Percentiles rank a stretch among this genome's conserved stretches.
Evolutionary conservation across 2,888 invertebrate species (phyloP).

Genomic region (Drosophila atripex): DNA sequence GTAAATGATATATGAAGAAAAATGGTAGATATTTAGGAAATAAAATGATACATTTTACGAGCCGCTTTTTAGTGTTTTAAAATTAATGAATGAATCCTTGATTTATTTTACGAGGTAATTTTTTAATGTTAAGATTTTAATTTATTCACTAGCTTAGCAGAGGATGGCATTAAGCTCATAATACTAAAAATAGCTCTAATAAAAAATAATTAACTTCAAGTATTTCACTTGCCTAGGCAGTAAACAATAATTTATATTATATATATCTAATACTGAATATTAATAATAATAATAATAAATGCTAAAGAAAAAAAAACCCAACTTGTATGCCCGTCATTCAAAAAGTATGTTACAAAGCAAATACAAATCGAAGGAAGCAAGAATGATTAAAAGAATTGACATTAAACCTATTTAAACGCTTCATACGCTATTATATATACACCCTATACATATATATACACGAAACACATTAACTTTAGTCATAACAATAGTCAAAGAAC

Average conservation of each 20-base stretch:
- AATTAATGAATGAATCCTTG: constrained; percentile 40
- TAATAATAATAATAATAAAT: constrained; percentile 41
- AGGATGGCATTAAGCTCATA: constrained; percentile 53
- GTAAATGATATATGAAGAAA: constrained; percentile 29
- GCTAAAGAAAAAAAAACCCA: constrained; percentile 35
- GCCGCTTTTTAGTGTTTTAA: constrained; percentile 67
- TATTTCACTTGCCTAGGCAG: constrained; percentile 67
- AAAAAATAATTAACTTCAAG: constrained; percentile 51
- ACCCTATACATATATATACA: constrained; percentile 47
- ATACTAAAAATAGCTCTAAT: constrained; percentile 51
- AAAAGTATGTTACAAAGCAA: constrained; percentile 56
- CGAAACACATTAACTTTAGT: constrained; percentile 70
- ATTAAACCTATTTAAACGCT: constrained; percentile 71
- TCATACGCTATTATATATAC: constrained; percentile 71
- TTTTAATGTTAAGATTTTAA: constrained; percentile 67
- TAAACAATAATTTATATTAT: constrained; percentile 53
- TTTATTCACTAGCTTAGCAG: constrained; percentile 68
- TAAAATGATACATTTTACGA: constrained; percentile 40
- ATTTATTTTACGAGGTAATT: constrained; percentile 43
- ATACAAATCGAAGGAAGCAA: constrained; percentile 13
- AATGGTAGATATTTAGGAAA: constrained; percentile 30
- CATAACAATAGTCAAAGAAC: constrained; percentile 72
- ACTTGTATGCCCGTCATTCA: constrained; percentile 55
- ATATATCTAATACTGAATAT: constrained; percentile 47
- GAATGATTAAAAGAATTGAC: constrained; percentile 55